Base-by-base conservation (phyloP, 1,140 invertebrate genomes). In the Berghia stephanieae region DNA sequence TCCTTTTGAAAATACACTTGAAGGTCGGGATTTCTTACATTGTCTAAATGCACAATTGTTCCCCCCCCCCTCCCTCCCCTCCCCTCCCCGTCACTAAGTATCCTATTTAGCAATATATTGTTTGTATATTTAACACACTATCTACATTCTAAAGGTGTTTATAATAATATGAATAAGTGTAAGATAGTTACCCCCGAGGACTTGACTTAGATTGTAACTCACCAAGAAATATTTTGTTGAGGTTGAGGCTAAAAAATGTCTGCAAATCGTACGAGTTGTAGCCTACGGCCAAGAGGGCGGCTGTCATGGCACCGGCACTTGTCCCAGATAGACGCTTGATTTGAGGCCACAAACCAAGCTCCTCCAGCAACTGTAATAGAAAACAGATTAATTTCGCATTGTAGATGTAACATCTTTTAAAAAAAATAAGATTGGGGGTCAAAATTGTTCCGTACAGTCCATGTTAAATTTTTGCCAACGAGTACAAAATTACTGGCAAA, bases 291-390 rank as follows among this genome's bases (percentile, higher is more conserved):
- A 88, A 72, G 24, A 87, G 74, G 0, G 86, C 77, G 0, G 88
- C 88, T 0, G 84, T 86, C 81, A 89, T 86, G 5, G 88, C 86
- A 0, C 88, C 88, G 0, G 86, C 85, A 75, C 86, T 87, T 5
- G 86, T 69, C 0, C 87, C 88, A 27, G 86, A 85, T 27, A 87
- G 80, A 8, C 88, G 72, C 68, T 84, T 84, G 2, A 88, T 78
- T 18, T 85, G 80, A 4, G 76, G 46, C 77, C 83, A 84, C 31
- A 87, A 73, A 2, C 84, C 85, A 27, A 86, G 43, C 57, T 89
- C 84, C 69, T 89, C 85, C 52, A 89, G 73, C 0, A 84, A 78
- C 88, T 89, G 73, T 1, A 77, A 34, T n/a, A n/a, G n/a, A n/a
- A n/a, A n/a, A n/a, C n/a, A n/a, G n/a, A n/a, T n/a, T n/a, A n/a